phyloP scores from a whole-genome alignment of 53 echinoderm and acorn worm genomes.

The Antedon mediterranea region DNA sequence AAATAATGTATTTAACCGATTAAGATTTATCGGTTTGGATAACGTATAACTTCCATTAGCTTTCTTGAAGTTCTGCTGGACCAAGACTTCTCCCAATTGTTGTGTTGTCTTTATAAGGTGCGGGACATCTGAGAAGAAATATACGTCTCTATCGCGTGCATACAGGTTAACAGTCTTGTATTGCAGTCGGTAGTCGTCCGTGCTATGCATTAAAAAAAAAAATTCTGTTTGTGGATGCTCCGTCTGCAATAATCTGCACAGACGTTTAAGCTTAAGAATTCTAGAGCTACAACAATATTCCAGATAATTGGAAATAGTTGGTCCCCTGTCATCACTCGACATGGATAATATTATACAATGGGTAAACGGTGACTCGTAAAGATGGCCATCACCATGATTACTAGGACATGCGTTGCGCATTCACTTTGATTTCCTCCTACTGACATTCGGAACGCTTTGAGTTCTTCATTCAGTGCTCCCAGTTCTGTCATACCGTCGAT shows the following conservation, averaged over 20 bases:
- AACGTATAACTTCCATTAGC: conserved; percentile 26
- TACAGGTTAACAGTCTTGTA: neutral
- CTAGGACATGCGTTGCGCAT: conserved; percentile 24
- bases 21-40: no score
- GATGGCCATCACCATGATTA: conserved; percentile 21
- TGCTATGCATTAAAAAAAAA: neutral
- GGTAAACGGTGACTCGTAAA: conserved; percentile 7
- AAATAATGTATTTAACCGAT: no score
- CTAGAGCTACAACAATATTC: conserved; percentile 1
- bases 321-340: conserved; percentile 1
- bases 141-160: conserved; percentile 3
- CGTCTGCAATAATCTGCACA: conserved; percentile 9
- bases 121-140: conserved; percentile 25
- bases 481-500: conserved; percentile 20
- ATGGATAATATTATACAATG: conserved; percentile 19
- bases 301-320: conserved; percentile 22
- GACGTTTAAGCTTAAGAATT: conserved; percentile 9
- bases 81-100: conserved; percentile 23
- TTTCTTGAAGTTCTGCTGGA: conserved; percentile 14
- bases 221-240: conserved; percentile 13
- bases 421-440: neutral
- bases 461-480: conserved; percentile 10
- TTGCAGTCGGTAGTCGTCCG: neutral
- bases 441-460: conserved; percentile 4
- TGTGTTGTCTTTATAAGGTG: conserved; percentile 34